A percentile compares a stretch with the other conserved stretches of the same genome.
Conservation (phyloP, 2,797 vertebrate genomes). For the Hemibagrus guttatus region DNA sequence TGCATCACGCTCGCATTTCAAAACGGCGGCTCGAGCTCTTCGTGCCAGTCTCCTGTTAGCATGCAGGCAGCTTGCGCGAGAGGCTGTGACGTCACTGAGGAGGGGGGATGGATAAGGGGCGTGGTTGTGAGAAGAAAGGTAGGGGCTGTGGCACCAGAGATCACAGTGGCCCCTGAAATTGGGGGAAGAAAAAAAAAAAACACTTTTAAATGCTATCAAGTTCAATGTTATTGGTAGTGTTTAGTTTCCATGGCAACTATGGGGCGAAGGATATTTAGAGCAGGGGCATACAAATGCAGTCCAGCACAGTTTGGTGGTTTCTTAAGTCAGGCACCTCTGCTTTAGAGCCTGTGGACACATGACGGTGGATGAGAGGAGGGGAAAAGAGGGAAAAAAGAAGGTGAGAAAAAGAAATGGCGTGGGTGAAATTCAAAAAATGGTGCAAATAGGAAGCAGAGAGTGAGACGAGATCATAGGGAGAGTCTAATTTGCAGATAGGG, state of each 20-base stretch:
- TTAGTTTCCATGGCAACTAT: constrained; percentile 81
- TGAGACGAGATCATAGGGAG: background rate
- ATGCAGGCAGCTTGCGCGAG: constrained; percentile 50
- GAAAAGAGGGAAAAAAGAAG: background rate
- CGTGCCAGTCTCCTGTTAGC: constrained; percentile 66
- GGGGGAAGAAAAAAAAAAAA: constrained; percentile 49
- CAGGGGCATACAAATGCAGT: constrained; percentile 6
- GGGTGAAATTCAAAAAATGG: background rate
- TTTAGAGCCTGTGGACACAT: background rate
- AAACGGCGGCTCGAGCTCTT: constrained; percentile 55
- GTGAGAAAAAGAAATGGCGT: background rate
- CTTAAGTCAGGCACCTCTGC: background rate
- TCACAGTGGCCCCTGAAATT: constrained; percentile 41
- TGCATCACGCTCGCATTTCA: constrained; percentile 34
- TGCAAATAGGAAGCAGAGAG: constrained; percentile 1
- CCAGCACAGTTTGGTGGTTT: constrained; percentile 14
- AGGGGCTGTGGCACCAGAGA: constrained; percentile 40
- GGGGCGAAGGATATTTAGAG: constrained; percentile 74
- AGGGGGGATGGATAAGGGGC: constrained; percentile 25
- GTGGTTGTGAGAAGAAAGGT: constrained; percentile 4
- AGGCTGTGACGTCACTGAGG: constrained; percentile 43
- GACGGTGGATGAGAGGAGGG: background rate
- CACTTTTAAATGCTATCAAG: constrained; percentile 69
- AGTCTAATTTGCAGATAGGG: background rate
- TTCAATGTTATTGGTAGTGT: constrained; percentile 72